Evolutionary conservation across 2,797 vertebrate genomes (phyloP).

Genomic region (Helostoma temminkii): DNA sequence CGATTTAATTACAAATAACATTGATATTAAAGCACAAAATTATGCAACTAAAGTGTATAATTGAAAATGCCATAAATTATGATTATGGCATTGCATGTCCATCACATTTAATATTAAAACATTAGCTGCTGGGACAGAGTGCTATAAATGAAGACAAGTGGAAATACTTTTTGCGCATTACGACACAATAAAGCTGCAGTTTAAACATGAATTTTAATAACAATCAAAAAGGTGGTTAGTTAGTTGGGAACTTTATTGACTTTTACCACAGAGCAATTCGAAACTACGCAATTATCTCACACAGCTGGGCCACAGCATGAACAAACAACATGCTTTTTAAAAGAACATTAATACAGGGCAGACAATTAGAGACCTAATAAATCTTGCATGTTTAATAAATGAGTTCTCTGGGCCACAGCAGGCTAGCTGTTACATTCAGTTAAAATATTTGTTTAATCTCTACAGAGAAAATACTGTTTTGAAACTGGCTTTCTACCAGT

Average conservation of each 20-base stretch:
- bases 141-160: neutral
- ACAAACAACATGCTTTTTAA: neutral
- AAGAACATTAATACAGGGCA: too few species aligned
- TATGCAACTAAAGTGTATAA: neutral
- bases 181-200: neutral
- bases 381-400: neutral
- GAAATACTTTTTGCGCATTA: neutral
- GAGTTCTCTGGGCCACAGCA: too few species aligned
- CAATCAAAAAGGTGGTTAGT: neutral
- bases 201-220: neutral
- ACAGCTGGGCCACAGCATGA: neutral
- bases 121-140: neutral
- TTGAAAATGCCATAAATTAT: neutral
- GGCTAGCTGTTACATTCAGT: too few species aligned
- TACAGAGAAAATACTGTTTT: neutral
- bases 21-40: neutral
- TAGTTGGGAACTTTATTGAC: neutral
- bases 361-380: neutral
- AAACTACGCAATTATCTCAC: neutral
- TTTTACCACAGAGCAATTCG: neutral
- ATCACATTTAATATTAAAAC: neutral
- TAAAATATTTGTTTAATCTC: neutral
- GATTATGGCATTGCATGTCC: neutral
- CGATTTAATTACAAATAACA: neutral
- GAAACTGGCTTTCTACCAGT: too few species aligned